Base-by-base conservation (phyloP, 2,888 invertebrate species). In the Apotomis capreana region DNA sequence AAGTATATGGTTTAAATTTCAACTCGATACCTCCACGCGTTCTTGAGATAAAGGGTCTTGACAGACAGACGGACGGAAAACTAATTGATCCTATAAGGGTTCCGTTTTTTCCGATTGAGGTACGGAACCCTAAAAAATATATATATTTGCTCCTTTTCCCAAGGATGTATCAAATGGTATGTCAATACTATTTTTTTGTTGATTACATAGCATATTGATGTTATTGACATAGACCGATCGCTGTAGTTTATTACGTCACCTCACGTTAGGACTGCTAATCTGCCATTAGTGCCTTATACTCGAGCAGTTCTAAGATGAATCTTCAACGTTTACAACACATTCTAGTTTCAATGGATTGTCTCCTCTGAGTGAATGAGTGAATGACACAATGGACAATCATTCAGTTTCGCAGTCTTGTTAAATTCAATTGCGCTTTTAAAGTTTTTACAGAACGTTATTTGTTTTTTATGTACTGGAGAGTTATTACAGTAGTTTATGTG, bases 361-460 rank as follows among this genome's bases (percentile, higher is more conserved):
- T 44, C 13, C 44, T 26, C 26, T 10, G 13, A 51, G 54, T 70
- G 70, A 70, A 70, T 64, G 54, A 60, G 15, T 36, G 59, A 60
- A 60, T 60, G 59, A 12, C 44, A 65, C 64, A 60, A 64, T 70
- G 44, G 13, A 54, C 59, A 51, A 44, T 70, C 60, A 65, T 65
- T 70, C 64, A 65, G 59, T 58, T 64, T 64, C 52, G 58, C 64
- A 54, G 46, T 65, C 70, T 70, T 55, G 46, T 62, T 68, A 49
- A 49, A 49, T 40, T 54, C 54, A 36, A 54, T 54, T 26, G 44
- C 55, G 54, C 51, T 61, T 54, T 69, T 55, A 15, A 44, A 8
- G 13, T 55, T 52, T 69, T 68, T 68, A 60, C 36, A 58, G 44
- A 9, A 15, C 15, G 60, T 5, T 40, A 40, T 6, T 40, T 40